Evolutionary conservation across 2,113 vertebrate genomes (phyloP).

Genomic region (Myanophis thanlyinensis): DNA sequence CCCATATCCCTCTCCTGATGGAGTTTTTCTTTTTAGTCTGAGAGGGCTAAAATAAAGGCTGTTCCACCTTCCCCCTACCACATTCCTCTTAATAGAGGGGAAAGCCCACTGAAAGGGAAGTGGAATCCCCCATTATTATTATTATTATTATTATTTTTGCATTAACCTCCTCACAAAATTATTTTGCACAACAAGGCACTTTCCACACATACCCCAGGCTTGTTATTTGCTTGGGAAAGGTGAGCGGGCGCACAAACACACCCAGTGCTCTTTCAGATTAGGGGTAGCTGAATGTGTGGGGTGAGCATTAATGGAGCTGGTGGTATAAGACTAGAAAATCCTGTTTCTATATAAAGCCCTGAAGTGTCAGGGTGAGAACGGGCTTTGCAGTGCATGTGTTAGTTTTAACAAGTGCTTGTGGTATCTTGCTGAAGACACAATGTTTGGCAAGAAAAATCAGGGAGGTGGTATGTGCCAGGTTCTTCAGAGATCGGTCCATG

Average conservation of each 20-base stretch:
- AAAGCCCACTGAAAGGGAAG: not conserved
- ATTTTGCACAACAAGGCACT: conserved; percentile 37
- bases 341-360: conserved; percentile 80
- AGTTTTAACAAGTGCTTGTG: conserved; percentile 81
- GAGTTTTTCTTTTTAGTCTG: not conserved
- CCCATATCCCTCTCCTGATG: not conserved
- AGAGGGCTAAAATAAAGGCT: conserved; percentile 6
- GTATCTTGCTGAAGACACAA: conserved; percentile 62
- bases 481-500: not conserved
- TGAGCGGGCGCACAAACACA: conserved; percentile 18
- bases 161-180: conserved; percentile 30
- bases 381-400: conserved; percentile 73
- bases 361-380: conserved; percentile 78
- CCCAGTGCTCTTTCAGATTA: conserved; percentile 42
- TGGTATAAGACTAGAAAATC: conserved; percentile 82
- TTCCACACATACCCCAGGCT: conserved; percentile 5
- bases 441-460: conserved; percentile 31
- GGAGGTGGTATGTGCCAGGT: not conserved
- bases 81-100: not conserved
- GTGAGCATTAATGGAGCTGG: conserved; percentile 65
- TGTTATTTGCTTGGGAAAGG: conserved; percentile 43
- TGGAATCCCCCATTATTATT: not conserved
- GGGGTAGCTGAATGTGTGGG: conserved; percentile 43
- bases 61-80: not conserved
- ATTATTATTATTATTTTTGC: no score